Conservation (phyloP, 92 coral and sea anemone species). For the Siderastrea siderea region DNA sequence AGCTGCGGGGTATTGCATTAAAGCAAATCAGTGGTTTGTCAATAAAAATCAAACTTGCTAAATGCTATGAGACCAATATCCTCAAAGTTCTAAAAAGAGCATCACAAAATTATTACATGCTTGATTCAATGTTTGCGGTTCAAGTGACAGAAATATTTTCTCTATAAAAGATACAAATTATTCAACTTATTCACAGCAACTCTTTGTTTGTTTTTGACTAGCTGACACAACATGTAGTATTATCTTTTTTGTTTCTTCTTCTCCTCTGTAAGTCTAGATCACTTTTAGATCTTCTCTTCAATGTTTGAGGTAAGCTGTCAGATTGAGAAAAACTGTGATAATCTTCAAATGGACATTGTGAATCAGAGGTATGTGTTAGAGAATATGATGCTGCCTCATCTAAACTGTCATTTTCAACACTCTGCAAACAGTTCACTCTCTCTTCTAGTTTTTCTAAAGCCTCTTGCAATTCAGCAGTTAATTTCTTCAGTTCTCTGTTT, state of each 20-base stretch:
- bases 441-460: constrained; percentile 95
- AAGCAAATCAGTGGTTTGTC: constrained; percentile 66
- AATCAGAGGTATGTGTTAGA: constrained; percentile 13
- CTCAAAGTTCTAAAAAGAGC: neutral
- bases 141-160: too few species aligned
- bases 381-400: constrained; percentile 65
- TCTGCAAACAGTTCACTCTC: constrained; percentile 84
- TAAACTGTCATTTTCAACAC: constrained; percentile 79
- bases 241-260: constrained; percentile 39
- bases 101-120: too few species aligned
- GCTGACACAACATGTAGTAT: constrained; percentile 50
- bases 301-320: constrained; percentile 28
- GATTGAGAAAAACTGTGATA: neutral
- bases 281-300: constrained; percentile 38
- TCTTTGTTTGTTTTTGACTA: neutral
- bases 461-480: constrained; percentile 90
- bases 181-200: neutral
- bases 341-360: constrained; percentile 11
- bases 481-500: constrained; percentile 86
- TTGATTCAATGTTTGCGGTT: too few species aligned
- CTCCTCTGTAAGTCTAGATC: constrained; percentile 9
- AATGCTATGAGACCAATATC: neutral
- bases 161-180: neutral
- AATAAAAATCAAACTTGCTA: neutral
- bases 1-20: constrained; percentile 79